Percentiles rank a stretch among this genome's conserved stretches.
Conservation (phyloP, 35 echinoderm and acorn worm species). For the Stichopus chloronotus region DNA sequence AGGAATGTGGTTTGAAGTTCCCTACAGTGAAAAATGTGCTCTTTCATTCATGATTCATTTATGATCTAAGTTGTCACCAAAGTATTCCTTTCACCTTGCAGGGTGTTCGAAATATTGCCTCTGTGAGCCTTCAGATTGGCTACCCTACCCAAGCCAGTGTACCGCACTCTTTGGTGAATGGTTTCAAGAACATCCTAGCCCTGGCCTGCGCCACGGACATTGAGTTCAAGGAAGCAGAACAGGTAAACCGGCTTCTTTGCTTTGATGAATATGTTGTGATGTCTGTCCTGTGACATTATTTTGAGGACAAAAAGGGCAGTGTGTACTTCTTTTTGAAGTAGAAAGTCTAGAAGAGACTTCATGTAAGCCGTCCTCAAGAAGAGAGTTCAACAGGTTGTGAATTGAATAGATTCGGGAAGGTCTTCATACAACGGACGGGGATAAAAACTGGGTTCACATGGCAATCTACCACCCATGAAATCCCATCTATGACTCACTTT, state of each 20-base stretch:
- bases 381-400: too few relatives aligned
- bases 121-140: slow-evolving; percentile 86
- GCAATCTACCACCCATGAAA: too few relatives aligned
- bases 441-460: too few relatives aligned
- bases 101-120: slow-evolving; percentile 83
- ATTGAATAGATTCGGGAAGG: too few relatives aligned
- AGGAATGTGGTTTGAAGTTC: too few relatives aligned
- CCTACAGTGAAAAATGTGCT: background rate
- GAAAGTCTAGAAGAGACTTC: too few relatives aligned
- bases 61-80: background rate
- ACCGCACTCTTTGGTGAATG: slow-evolving; percentile 96
- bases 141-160: slow-evolving; percentile 94
- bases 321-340: too few relatives aligned
- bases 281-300: background rate
- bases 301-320: background rate
- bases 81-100: background rate
- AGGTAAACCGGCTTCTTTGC: slow-evolving; percentile 51
- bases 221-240: slow-evolving; percentile 93
- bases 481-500: too few relatives aligned
- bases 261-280: background rate
- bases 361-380: too few relatives aligned
- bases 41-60: background rate
- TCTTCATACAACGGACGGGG: too few relatives aligned
- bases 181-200: slow-evolving; percentile 94
- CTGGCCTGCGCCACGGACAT: slow-evolving; percentile 88